Conservation (phyloP, 2,888 invertebrate genomes). For the Parnassius apollo region DNA sequence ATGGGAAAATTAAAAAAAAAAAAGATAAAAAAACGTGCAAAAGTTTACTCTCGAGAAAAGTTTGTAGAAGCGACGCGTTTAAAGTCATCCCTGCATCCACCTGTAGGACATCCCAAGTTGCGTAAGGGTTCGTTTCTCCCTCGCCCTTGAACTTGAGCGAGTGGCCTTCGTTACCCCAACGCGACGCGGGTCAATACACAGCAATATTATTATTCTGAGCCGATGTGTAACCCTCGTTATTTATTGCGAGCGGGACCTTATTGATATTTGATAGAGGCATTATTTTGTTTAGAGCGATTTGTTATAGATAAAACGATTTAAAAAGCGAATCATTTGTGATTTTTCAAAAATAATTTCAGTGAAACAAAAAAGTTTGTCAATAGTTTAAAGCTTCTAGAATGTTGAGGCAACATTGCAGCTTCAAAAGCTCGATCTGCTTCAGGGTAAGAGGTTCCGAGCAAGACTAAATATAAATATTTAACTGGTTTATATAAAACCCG, state of each 20-base stretch:
- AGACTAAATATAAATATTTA: too few relatives aligned
- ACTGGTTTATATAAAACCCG: too few relatives aligned
- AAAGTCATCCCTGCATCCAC: constrained; percentile 37
- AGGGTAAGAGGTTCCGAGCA: too few relatives aligned
- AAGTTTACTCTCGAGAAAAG: constrained; percentile 13
- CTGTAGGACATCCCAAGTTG: constrained; percentile 46
- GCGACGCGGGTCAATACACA: constrained; percentile 56
- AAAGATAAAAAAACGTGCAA: constrained; percentile 7
- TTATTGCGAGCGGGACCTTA: constrained; percentile 21
- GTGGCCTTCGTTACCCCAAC: constrained; percentile 46
- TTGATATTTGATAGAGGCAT: constrained; percentile 23
- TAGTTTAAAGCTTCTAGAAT: too few relatives aligned
- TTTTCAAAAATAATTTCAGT: too few relatives aligned
- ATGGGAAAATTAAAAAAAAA: background rate
- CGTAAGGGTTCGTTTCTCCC: constrained; percentile 46
- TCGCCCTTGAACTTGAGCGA: constrained; percentile 57
- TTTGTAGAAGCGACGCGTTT: constrained; percentile 9
- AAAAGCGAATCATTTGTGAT: background rate
- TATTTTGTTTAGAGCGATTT: constrained; percentile 13
- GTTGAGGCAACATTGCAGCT: too few relatives aligned
- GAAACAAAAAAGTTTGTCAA: too few relatives aligned
- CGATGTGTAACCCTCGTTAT: constrained; percentile 40
- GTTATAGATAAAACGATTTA: background rate
- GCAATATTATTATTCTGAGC: constrained; percentile 43
- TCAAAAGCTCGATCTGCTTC: too few relatives aligned